Base-by-base conservation (phyloP, 1,140 invertebrate genomes). In the Myzus persicae region DNA sequence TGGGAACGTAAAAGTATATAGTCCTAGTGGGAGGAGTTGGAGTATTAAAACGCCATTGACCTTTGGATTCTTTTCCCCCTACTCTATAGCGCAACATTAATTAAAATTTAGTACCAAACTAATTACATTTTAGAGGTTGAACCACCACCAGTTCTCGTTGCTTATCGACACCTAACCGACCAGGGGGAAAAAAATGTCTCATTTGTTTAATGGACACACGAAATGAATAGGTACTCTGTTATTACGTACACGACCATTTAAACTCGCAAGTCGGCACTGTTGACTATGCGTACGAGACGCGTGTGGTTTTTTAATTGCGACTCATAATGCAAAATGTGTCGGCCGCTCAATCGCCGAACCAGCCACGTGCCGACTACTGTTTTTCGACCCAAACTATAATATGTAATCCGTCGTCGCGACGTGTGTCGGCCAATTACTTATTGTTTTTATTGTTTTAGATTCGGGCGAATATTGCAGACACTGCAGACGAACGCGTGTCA, bases 41-140 rank as follows among this genome's bases (percentile, higher is more conserved):
- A 89, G 48, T 89, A 89, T 89, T 89, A 89, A 89, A 89, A 54
- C 46, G n/a, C 88, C 88, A 89, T 89, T 89, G 88, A 89, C 88
- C 88, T 89, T 89, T 89, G 36, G 36, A 89, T 89, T 40, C n/a
- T 2, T 89, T 44, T 11, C 48, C 51, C 48, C 36, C 22, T 24
- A 76, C n/a, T n/a, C 59, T n/a, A 18, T 51, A 14, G 46, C 3
- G 22, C 88, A 89, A 54, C 88, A 51, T 89, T 89, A 89, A 54
- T 89, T 89, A 89, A 89, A 89, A 89, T 89, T 89, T 89, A 89
- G 88, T 40, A 89, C 88, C 88, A 89, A 54, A 89, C 88, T 89
- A 89, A 89, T 89, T 89, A 89, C 88, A 89, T 54, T 89, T 89
- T 51, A 89, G 88, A 89, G 88, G 88, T 89, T 51, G 26, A 54